Conservation (phyloP, 2,888 invertebrate species). For the Drosophila borealis region DNA sequence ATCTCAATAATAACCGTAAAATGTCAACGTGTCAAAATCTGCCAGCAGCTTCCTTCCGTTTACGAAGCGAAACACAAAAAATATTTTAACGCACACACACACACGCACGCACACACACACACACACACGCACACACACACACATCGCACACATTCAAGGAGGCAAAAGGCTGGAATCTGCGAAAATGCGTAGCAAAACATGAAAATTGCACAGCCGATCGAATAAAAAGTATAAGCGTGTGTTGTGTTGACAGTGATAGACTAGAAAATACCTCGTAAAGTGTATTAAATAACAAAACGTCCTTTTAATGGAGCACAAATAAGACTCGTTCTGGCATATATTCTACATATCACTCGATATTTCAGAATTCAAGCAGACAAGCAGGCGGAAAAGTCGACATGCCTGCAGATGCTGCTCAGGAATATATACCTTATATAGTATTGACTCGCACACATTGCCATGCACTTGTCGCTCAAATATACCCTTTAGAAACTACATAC, state of each 20-base stretch:
- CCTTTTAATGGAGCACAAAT: too few relatives aligned
- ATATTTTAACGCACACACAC: conserved; percentile 44
- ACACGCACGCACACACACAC: conserved; percentile 15
- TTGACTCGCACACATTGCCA: background rate
- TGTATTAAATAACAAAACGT: background rate
- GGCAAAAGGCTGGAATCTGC: conserved; percentile 35
- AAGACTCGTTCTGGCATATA: too few relatives aligned
- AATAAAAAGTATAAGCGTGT: background rate
- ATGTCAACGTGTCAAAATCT: conserved; percentile 72
- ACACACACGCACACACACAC: background rate
- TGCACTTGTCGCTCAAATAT: background rate
- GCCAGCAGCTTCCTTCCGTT: conserved; percentile 68
- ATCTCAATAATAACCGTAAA: conserved; percentile 60
- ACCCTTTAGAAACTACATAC: background rate
- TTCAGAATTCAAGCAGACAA: too few relatives aligned
- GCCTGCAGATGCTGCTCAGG: background rate
- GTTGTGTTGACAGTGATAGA: background rate
- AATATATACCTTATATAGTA: background rate
- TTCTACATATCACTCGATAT: too few relatives aligned
- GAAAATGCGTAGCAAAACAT: conserved; percentile 52
- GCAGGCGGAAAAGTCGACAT: background rate
- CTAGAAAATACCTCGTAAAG: conserved; percentile 2
- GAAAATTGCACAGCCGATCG: conserved; percentile 43
- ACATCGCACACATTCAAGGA: conserved; percentile 6
- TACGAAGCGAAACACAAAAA: conserved; percentile 53